Conservation (phyloP, 2,888 invertebrate species). For the Meandrusa payeni region DNA sequence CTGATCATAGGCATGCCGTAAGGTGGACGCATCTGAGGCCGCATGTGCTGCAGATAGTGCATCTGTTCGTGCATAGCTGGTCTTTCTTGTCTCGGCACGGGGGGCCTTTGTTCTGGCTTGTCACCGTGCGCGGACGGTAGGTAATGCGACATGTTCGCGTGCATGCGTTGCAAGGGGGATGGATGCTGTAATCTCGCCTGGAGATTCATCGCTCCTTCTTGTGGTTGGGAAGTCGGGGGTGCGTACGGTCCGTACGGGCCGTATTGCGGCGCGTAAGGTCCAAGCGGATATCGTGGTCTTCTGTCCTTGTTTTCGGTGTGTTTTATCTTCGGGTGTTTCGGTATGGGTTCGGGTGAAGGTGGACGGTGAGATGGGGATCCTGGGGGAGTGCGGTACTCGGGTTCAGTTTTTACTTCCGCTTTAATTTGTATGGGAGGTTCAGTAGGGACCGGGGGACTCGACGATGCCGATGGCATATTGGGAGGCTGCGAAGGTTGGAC, state of each 20-base stretch:
- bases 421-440: conserved; percentile 55
- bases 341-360: conserved; percentile 49
- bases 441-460: conserved; percentile 23
- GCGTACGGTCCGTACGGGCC: conserved; percentile 71
- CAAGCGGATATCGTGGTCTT: conserved; percentile 62
- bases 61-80: conserved; percentile 12
- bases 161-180: conserved; percentile 28
- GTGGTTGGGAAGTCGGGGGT: conserved; percentile 37
- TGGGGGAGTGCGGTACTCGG: conserved; percentile 62
- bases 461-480: conserved; percentile 8
- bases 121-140: conserved; percentile 20
- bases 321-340: conserved; percentile 68
- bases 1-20: conserved; percentile 22
- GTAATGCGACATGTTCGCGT: conserved; percentile 27
- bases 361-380: conserved; percentile 47
- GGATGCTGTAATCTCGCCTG: conserved; percentile 29
- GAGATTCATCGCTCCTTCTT: conserved; percentile 25
- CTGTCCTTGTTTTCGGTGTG: conserved; percentile 71
- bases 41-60: conserved; percentile 19
- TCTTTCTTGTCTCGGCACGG: conserved; percentile 33
- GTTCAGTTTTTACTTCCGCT: conserved; percentile 72
- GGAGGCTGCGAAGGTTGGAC: conserved; percentile 14
- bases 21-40: conserved; percentile 29
- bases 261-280: conserved; percentile 74
- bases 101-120: conserved; percentile 18